phyloP scores from a whole-genome alignment of 2,888 invertebrate species.

The Galeopsomyia nigrocyanea region DNA sequence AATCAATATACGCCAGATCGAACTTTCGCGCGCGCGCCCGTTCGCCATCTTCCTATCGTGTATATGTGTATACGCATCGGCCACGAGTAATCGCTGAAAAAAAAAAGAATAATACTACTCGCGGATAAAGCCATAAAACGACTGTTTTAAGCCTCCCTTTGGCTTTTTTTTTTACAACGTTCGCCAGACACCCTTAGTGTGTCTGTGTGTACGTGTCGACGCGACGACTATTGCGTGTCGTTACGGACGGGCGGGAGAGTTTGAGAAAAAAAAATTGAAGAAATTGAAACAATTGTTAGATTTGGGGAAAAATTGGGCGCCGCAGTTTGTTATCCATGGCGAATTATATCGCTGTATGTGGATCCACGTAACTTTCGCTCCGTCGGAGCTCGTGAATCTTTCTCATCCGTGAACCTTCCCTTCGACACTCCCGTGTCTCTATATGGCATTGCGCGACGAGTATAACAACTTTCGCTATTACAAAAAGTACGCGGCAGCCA shows the following conservation, averaged over 20 bases:
- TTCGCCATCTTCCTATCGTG: constrained; percentile 2
- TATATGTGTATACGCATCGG: constrained; percentile 10
- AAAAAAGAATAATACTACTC: no score
- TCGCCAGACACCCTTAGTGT: no score
- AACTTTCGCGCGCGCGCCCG: constrained; percentile 37
- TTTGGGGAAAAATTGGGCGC: not conserved
- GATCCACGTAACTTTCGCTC: constrained; percentile 19
- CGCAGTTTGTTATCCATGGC: constrained; percentile 14
- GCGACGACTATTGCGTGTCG: no score
- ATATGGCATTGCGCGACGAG: constrained; percentile 10
- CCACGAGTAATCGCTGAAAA: no score
- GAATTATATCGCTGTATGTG: not conserved
- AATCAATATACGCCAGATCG: constrained; percentile 49
- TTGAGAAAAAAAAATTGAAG: no score
- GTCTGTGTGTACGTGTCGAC: no score
- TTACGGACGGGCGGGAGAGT: no score
- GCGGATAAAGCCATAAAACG: constrained; percentile 41
- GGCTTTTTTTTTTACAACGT: no score
- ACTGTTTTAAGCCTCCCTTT: no score
- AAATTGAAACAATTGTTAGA: not conserved
- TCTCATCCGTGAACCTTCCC: constrained; percentile 44
- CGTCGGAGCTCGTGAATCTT: not conserved
- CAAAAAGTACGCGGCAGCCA: constrained; percentile 43
- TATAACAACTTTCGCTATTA: constrained; percentile 51
- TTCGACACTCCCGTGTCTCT: constrained; percentile 3